These are phyloP conservation scores for Solenopsis fugax DNA, from an alignment of 1,140 invertebrate genomes.

Conservation along the genomic window DNA sequence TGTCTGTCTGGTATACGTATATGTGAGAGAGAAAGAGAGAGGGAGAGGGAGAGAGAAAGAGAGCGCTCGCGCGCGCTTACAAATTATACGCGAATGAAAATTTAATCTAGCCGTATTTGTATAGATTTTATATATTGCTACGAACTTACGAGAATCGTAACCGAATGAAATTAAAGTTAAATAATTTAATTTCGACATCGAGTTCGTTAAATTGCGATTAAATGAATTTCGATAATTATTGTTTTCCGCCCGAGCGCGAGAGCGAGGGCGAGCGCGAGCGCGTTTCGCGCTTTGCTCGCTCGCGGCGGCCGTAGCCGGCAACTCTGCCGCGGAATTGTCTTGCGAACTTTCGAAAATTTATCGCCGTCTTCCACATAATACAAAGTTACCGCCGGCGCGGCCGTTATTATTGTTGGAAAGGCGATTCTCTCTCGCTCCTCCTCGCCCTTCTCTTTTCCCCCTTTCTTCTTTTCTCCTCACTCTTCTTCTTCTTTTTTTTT, in stretches of 20 bases:
- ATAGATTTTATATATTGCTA: constrained; percentile 66
- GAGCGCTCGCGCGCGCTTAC: constrained; percentile 35
- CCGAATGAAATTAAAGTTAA: constrained; percentile 65
- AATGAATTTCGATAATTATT: constrained; percentile 66
- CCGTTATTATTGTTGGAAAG: constrained; percentile 57
- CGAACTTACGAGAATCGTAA: constrained; percentile 61
- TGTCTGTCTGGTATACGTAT: not conserved
- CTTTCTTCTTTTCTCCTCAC: not conserved
- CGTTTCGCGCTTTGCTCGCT: constrained; percentile 34
- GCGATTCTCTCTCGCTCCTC: constrained; percentile 27
- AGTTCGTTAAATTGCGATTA: constrained; percentile 64
- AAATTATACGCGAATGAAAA: constrained; percentile 65
- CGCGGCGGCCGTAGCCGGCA: not conserved
- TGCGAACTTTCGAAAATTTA: constrained; percentile 62
- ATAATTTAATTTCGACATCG: constrained; percentile 65
- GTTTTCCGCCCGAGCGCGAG: constrained; percentile 48
- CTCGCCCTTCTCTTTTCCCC: too few relatives aligned
- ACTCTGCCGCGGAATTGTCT: constrained; percentile 61
- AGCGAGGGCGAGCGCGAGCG: not conserved
- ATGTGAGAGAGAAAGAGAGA: not conserved
- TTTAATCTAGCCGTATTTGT: constrained; percentile 64
- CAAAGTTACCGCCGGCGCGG: constrained; percentile 51
- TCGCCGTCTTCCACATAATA: constrained; percentile 59
- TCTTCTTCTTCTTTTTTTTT: not conserved
- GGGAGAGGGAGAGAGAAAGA: not conserved